Base-by-base conservation (phyloP, 2,113 vertebrate genomes). In the Rhegmatorhina hoffmannsi region DNA sequence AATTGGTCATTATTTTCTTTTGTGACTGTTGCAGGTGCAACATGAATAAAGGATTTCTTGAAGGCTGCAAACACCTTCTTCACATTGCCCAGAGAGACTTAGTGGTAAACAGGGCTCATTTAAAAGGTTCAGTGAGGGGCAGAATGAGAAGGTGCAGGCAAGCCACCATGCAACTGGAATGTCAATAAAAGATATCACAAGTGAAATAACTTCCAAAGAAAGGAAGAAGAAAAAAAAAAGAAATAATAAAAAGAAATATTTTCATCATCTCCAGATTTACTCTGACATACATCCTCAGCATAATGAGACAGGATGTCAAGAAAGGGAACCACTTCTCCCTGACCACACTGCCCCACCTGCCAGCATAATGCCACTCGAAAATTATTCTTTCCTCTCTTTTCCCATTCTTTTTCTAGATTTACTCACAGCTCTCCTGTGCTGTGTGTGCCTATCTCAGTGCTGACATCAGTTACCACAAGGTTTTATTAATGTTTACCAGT, bases 1-100 rank as follows among this genome's bases (percentile, higher is more conserved):
- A 94, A 94, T 92, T 92, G 87, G 87, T 97, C 84, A 72, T 96
- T 96, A 95, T 93, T 96, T 93, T 44, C n/a, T 80, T 94, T 95
- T 94, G 88, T 90, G 46, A 90, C 50, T 84, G 44, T 78, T 96
- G 90, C 94, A 97, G 92, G 92, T 97, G 95, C 83, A 93, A 91
- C 40, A 87, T 3, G 34, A 94, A 95, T 89, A 94, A 91, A 93
- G 73, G 62, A 92, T 11, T 75, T 91, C 55, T 90, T 84, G 66
- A 87, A 93, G n/a, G 40, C 58, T 82, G 64, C 73, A 93, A 92
- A 95, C 94, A 86, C 92, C 73, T 96, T 84, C 53, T 74, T 86
- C 47, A 26, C 40, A 31, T 64, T 81, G 74, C 66, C 49, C 49
- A 79, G 69, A 58, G 80, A 92, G 20, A 25, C 84, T 75, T 87